Evolutionary conservation across 1,140 invertebrate genomes (phyloP).

Genomic region (Papilio helenus): DNA sequence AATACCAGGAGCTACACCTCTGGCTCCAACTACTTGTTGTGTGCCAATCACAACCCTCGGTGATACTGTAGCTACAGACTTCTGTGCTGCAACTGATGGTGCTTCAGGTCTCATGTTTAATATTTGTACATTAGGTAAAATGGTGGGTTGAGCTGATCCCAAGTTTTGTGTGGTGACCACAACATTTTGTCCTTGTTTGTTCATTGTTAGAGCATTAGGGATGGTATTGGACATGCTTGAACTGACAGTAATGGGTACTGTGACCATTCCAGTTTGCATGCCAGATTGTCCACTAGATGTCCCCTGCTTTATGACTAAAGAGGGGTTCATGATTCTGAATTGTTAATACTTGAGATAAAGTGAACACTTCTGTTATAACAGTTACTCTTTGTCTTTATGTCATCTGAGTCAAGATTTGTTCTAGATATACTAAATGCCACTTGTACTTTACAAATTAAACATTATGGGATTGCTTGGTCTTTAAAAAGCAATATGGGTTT

Average conservation of each 20-base stretch:
- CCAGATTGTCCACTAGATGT: constrained; percentile 82
- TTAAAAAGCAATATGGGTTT: constrained; percentile 65
- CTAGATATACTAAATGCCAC: constrained; percentile 55
- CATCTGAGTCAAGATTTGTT: constrained; percentile 64
- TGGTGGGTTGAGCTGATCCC: constrained; percentile 84
- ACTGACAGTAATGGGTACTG: constrained; percentile 88
- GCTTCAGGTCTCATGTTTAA: constrained; percentile 91
- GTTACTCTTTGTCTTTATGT: constrained; percentile 59
- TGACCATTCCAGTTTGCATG: constrained; percentile 85
- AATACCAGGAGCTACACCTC: constrained; percentile 91
- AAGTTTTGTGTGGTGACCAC: constrained; percentile 84
- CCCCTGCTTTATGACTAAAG: constrained; percentile 88
- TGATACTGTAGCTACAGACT: constrained; percentile 87
- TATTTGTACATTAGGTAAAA: constrained; percentile 92
- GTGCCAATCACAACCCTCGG: constrained; percentile 91
- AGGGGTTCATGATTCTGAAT: constrained; percentile 84
- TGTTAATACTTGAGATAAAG: constrained; percentile 83
- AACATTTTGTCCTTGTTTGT: constrained; percentile 82
- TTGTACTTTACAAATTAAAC: constrained; percentile 64
- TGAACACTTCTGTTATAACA: constrained; percentile 48
- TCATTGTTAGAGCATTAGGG: constrained; percentile 81
- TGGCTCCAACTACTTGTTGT: constrained; percentile 90
- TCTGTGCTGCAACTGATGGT: constrained; percentile 87
- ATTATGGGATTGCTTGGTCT: constrained; percentile 48
- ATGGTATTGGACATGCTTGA: constrained; percentile 78